Conservation (phyloP, 2,113 vertebrate species). For the Rafetus swinhoei region DNA sequence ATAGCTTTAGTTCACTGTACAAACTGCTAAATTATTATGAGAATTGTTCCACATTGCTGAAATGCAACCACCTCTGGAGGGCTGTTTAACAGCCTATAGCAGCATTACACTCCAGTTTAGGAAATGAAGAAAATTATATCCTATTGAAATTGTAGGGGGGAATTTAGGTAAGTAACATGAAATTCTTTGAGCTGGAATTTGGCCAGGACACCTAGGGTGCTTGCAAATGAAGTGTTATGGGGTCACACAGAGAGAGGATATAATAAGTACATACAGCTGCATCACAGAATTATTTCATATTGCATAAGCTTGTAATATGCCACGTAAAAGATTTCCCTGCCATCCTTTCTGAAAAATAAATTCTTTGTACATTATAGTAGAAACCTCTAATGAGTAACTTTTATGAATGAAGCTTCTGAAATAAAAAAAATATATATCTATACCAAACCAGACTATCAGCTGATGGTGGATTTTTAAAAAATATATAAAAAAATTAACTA, state of each 20-base stretch:
- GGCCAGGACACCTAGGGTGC: not conserved
- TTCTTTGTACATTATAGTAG: accelerated
- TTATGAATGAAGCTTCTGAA: constrained; percentile 59
- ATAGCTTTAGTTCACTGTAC: not conserved
- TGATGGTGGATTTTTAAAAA: accelerated
- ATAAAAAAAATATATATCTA: not conserved
- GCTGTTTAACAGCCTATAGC: not conserved
- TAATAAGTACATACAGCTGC: not conserved
- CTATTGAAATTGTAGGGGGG: accelerated
- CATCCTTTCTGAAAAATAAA: constrained; percentile 3
- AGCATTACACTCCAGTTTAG: not conserved
- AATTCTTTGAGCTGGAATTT: not conserved
- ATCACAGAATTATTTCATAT: accelerated
- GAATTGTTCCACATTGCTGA: accelerated
- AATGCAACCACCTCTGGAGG: not conserved
- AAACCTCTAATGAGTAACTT: constrained; percentile 3
- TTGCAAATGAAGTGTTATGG: not conserved
- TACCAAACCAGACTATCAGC: accelerated
- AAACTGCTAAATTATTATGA: not conserved
- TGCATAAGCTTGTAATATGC: accelerated
- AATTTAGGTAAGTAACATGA: not conserved
- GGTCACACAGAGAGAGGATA: not conserved
- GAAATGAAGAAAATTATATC: not conserved
- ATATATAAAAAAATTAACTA: accelerated
- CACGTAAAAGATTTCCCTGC: accelerated